phyloP scores from a whole-genome alignment of 2,888 invertebrate genomes.

The Saturnia japonica region DNA sequence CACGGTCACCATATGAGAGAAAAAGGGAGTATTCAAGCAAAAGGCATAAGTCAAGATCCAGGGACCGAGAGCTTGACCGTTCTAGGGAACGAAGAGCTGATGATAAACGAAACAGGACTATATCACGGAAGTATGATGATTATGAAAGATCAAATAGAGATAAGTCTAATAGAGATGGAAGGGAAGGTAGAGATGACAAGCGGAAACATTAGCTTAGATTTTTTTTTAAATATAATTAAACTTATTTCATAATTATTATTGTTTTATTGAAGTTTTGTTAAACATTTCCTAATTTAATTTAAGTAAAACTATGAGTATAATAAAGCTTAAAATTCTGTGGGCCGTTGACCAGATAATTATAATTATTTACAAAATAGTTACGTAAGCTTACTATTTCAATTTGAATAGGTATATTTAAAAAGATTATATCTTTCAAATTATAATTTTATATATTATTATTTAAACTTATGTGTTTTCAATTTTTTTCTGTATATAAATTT shows the following conservation, averaged over 20 bases:
- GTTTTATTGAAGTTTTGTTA: background rate
- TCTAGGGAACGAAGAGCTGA: constrained; percentile 68
- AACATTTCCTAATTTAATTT: background rate
- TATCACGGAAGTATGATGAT: constrained; percentile 74
- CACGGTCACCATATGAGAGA: constrained; percentile 75
- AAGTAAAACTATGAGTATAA: too few species aligned
- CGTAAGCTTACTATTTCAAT: too few species aligned
- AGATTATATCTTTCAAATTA: too few species aligned
- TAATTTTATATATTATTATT: too few species aligned
- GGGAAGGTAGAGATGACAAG: constrained; percentile 70
- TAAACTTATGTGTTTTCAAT: too few species aligned
- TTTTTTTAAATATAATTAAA: constrained; percentile 16
- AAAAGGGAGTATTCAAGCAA: constrained; percentile 74
- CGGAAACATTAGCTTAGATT: constrained; percentile 58
- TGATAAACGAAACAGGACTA: constrained; percentile 60
- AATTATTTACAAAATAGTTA: too few species aligned
- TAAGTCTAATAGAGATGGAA: constrained; percentile 65
- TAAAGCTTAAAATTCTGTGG: too few species aligned
- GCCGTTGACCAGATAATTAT: too few species aligned
- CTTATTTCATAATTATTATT: background rate
- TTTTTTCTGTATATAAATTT: too few species aligned
- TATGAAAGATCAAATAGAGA: constrained; percentile 59
- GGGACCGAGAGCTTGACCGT: constrained; percentile 68
- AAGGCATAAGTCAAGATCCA: constrained; percentile 72
- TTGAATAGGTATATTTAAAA: too few species aligned